Percentiles rank a stretch among this genome's conserved stretches.
Evolutionary conservation across 2,113 vertebrate species (phyloP).

Genomic region (Procavia capensis): DNA sequence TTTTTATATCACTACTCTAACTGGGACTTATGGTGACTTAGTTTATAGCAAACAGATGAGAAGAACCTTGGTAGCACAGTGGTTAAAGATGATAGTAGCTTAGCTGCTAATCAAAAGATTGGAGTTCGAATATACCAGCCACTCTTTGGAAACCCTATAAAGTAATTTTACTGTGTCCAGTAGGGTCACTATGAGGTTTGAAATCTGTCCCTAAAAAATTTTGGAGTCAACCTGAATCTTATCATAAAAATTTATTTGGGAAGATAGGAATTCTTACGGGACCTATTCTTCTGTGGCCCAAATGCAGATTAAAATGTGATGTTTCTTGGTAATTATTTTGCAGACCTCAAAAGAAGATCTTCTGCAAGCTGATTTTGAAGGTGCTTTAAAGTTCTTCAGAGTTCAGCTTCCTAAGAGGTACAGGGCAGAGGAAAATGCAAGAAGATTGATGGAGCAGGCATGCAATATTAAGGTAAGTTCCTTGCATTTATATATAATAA

Average conservation of each 20-base stretch:
- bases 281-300: too few species aligned
- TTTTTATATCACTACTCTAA: conserved; percentile 18
- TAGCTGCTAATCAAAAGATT: too few species aligned
- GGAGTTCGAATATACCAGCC: too few species aligned
- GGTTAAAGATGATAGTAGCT: too few species aligned
- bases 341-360: conserved; percentile 99
- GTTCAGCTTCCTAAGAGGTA: conserved; percentile 99
- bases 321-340: conserved; percentile 75
- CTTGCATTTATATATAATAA: neutral
- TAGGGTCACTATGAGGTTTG: neutral
- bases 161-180: too few species aligned
- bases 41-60: neutral
- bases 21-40: conserved; percentile 51
- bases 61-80: too few species aligned
- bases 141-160: too few species aligned
- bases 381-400: conserved; percentile 98
- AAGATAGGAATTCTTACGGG: conserved; percentile 55
- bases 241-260: conserved; percentile 52
- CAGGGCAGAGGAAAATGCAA: conserved; percentile 97
- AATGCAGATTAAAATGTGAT: neutral
- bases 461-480: conserved; percentile 97
- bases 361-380: conserved; percentile 98
- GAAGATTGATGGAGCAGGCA: conserved; percentile 98
- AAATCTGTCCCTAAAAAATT: conserved; percentile 48
- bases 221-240: conserved; percentile 39